A percentile compares a stretch with the other conserved stretches of the same genome.
Evolutionary conservation across 2,888 invertebrate species (phyloP).

Genomic region (Cantharis rustica): DNA sequence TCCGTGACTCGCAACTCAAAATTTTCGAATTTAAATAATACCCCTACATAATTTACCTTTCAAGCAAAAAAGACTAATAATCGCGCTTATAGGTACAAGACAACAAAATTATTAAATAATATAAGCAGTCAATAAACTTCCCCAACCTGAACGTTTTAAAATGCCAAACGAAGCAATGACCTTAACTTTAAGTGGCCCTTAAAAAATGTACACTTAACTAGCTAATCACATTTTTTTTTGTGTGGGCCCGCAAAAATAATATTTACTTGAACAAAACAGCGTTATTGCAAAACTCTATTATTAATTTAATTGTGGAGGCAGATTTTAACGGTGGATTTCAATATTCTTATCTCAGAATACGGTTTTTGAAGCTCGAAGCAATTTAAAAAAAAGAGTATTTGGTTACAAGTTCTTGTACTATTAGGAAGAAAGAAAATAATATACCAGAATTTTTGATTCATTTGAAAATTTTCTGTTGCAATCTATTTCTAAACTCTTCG

Average conservation of each 20-base stretch:
- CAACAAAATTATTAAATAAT: not conserved
- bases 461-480: not conserved
- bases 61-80: not conserved
- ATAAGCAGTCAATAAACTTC: constrained; percentile 14
- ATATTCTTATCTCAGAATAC: not conserved
- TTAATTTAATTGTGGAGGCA: not conserved
- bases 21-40: not conserved
- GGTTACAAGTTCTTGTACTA: not conserved
- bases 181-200: constrained; percentile 25
- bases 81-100: not conserved
- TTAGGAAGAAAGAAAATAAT: not conserved
- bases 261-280: constrained; percentile 4
- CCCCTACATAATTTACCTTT: not conserved
- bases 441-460: not conserved
- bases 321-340: not conserved
- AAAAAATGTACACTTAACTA: constrained; percentile 15
- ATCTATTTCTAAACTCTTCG: not conserved
- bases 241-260: constrained; percentile 14
- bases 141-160: constrained; percentile 18
- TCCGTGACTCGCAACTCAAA: not conserved
- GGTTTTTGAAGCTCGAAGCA: not conserved
- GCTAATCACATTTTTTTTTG: constrained; percentile 24
- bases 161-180: constrained; percentile 24
- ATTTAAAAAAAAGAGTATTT: not conserved
- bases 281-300: not conserved